Conservation (phyloP, 2,113 vertebrate species). For the Hassar affinis region DNA sequence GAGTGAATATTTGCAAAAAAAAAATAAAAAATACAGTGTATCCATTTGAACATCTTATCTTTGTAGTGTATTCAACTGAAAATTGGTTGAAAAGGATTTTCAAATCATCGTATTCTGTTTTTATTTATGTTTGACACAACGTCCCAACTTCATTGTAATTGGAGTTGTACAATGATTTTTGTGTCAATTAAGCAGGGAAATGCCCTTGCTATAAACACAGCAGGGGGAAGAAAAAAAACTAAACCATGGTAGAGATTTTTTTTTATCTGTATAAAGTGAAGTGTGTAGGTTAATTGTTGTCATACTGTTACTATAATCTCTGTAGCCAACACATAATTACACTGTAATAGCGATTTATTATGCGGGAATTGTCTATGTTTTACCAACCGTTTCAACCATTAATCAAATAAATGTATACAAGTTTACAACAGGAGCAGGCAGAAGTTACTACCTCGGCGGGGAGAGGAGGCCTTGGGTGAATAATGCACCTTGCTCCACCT, state of each 20-base stretch:
- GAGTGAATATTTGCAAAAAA: too few species aligned
- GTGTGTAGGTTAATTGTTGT: background rate
- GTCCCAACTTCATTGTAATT: too few species aligned
- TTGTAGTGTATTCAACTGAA: too few species aligned
- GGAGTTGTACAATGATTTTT: background rate
- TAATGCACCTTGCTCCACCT: conserved; percentile 54
- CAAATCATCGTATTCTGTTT: too few species aligned
- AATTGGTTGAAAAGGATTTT: too few species aligned
- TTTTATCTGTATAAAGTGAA: background rate
- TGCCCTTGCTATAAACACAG: background rate
- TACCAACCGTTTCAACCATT: background rate
- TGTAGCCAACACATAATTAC: background rate
- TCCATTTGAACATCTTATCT: too few species aligned
- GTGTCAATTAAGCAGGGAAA: background rate
- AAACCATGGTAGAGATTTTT: background rate
- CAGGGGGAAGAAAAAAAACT: background rate
- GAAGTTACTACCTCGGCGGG: conserved; percentile 49
- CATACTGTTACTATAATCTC: background rate
- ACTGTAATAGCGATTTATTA: background rate
- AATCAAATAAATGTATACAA: background rate
- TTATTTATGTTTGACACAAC: too few species aligned
- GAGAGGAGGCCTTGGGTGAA: conserved; percentile 62
- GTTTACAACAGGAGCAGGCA: background rate
- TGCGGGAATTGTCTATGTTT: background rate
- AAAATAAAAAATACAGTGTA: too few species aligned